These are phyloP conservation scores for Tragelaphus scriptus DNA, from an alignment of 2,113 vertebrate species.

Conservation along the genomic window DNA sequence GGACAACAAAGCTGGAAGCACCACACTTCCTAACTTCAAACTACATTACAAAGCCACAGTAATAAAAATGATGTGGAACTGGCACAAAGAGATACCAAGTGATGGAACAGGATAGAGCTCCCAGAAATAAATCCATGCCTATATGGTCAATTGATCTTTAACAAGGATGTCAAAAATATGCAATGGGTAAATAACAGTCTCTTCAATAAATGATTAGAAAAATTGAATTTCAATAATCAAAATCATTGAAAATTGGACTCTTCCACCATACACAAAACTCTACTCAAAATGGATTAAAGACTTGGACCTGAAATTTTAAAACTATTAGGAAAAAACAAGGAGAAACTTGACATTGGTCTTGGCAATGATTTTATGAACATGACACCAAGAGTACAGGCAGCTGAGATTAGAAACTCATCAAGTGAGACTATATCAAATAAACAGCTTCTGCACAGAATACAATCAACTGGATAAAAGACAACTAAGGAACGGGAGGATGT, in stretches of 20 bases:
- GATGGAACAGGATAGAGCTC: not conserved
- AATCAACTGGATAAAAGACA: not conserved
- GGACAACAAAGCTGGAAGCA: not conserved
- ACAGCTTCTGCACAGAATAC: not conserved
- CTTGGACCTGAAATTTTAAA: not conserved
- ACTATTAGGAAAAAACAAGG: not conserved
- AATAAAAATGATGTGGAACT: not conserved
- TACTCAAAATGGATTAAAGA: not conserved
- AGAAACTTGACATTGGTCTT: not conserved
- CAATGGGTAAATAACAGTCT: not conserved
- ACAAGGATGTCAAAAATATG: not conserved
- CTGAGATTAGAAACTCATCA: not conserved
- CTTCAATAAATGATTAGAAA: not conserved
- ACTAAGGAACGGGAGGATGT: not conserved
- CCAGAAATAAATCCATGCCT: not conserved
- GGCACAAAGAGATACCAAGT: not conserved
- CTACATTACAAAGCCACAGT: not conserved
- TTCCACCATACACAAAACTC: not conserved
- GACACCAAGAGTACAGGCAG: not conserved
- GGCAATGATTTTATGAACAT: not conserved
- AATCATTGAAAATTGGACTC: not conserved
- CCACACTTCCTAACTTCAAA: not conserved
- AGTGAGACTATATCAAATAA: not conserved
- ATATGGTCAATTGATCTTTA: not conserved
- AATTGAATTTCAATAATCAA: not conserved